Evolutionary conservation across 2,113 vertebrate species (phyloP), one percentile per base, ranked within the genome.

Genomic region (Lagopus leucura): DNA sequence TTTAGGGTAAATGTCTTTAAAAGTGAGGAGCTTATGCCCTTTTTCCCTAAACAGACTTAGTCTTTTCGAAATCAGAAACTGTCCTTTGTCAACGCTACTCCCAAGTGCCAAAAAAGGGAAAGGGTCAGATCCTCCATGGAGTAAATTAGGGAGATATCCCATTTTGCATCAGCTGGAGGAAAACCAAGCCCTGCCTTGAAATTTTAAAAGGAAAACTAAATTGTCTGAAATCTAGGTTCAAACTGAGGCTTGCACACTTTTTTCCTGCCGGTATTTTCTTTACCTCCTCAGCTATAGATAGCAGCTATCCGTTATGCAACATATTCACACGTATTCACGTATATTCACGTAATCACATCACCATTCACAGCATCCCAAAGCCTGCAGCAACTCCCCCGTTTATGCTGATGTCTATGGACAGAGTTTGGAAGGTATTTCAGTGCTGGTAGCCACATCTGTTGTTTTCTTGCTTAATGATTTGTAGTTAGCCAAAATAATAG

Each of bases 381-480:
- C 77, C 36, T 17, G 54, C 52, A n/a, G 77, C 55, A 92, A 92
- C 95, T 97, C 93, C 70, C 91, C 77, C 85, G 88, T 89, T 95
- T 54, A 72, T 47, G 64, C 24, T 54, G 92, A 92, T 24, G 32
- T 3, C 32, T 85, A 88, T 67, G 86, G 93, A 94, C 85, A 82
- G 73, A 90, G 69, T 97, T 96, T 95, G 97, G 96, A 95, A 96
- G 95, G 84, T 92, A 91, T 92, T 64, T 87, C 87, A 67, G 77
- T 32, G 38, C 19, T 67, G 5, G 1, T 61, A 42, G 84, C 38
- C 94, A 95, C 97, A 96, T 97, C 95, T 97, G 98, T 92, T 94
- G 88, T 97, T 95, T 96, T 96, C 76, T 90, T 83, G 88, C 94
- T 96, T 96, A 82, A 88, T 96, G 96, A 96, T 96, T 97, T 95